Evolutionary conservation across 1,140 invertebrate genomes (phyloP), one percentile per base, ranked within the genome.

Genomic region (Drosophila bocqueti): DNA sequence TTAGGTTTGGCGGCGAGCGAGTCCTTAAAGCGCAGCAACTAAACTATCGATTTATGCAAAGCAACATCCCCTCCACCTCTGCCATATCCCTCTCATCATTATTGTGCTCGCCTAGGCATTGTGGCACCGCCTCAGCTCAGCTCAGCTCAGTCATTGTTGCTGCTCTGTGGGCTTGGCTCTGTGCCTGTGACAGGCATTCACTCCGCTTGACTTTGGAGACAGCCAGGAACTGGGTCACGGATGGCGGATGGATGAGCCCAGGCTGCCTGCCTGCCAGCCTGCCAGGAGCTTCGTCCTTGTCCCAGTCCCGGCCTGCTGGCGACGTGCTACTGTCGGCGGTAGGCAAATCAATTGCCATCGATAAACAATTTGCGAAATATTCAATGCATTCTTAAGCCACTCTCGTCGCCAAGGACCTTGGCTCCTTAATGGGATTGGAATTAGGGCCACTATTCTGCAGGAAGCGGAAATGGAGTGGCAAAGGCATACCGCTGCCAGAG

Each of bases 11-110:
- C 71, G 54, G 63, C 43, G 31, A 55, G 76, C 47, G 63, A 34
- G 65, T 50, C 58, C 59, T 78, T 78, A 78, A 78, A 78, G 76
- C 76, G 58, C 50, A 57, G 67, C 34, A 49, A 63, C 58, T 80
- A 86, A 87, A 80, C 76, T 65, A 81, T 89, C 84, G 84, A 87
- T 87, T 87, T 87, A 87, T 89, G 84, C 65, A 72, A 89, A 87
- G 71, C 42, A 26, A 29, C 46, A 58, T 67, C 18, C n/a, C 21
- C 34, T 34, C 54, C 58, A 6, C 49, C 21, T 4, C 66, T 4
- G 16, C 72, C 10, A 4, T 4, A 5, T 5, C 18, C 18, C 11
- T 10, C 43, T 21, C 66, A 49, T 77, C 83, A 78, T 87, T 86
- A 85, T 82, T 83, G 76, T 84, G 81, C 81, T 66, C 81, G 65